Percentiles rank a stretch among this genome's conserved stretches.
Conservation (phyloP, 2,113 vertebrate genomes). For the Pantherophis guttatus region DNA sequence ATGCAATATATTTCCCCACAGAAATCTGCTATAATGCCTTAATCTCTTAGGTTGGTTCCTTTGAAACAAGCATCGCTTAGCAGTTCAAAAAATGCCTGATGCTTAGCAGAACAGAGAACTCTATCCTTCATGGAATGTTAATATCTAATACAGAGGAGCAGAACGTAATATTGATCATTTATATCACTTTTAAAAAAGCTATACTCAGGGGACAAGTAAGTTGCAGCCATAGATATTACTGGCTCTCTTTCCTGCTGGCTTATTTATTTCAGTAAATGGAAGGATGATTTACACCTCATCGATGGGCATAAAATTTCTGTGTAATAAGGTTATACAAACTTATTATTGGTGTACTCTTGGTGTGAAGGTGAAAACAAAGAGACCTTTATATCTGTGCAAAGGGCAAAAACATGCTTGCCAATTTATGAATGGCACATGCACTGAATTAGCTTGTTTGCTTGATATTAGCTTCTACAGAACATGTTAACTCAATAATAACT, state of each 20-base stretch:
- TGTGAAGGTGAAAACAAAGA: constrained; percentile 16
- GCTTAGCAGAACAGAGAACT: not conserved
- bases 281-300: not conserved
- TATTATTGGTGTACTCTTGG: not conserved
- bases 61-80: not conserved
- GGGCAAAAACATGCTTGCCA: not conserved
- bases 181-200: not conserved
- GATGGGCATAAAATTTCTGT: constrained; percentile 5
- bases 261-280: not conserved
- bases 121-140: not conserved
- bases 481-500: constrained; percentile 45
- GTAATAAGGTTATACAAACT: constrained; percentile 5
- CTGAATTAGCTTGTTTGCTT: constrained; percentile 42
- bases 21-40: not conserved
- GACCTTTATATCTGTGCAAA: constrained; percentile 3
- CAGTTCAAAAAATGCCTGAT: not conserved
- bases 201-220: not conserved
- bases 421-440: not conserved
- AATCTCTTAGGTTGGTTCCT: not conserved
- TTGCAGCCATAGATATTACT: not conserved
- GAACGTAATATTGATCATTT: not conserved
- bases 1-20: not conserved
- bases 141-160: not conserved
- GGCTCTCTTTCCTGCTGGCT: not conserved
- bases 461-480: constrained; percentile 19